phyloP scores from a whole-genome alignment of 2,113 vertebrate genomes.

The Heteronetta atricapilla region DNA sequence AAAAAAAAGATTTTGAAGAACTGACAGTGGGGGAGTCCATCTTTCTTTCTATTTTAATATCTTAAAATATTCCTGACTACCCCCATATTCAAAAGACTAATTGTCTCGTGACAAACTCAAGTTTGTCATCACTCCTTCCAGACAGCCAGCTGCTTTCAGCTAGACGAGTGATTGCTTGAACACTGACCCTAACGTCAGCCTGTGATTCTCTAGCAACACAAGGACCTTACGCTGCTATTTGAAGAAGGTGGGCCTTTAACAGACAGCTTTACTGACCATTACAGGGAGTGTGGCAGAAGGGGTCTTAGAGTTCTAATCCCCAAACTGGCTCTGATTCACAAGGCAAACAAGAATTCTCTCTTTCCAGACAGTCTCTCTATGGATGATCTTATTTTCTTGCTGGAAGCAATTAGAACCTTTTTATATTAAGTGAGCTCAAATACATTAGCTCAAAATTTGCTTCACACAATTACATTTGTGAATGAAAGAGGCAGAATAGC shows the following conservation, averaged over 20 bases:
- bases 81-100: slow-evolving; percentile 4
- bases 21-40: slow-evolving; percentile 43
- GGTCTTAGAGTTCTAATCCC: background rate
- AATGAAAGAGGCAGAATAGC: background rate
- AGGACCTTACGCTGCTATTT: background rate
- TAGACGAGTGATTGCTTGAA: background rate
- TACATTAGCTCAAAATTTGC: background rate
- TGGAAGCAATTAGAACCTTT: background rate
- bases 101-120: slow-evolving; percentile 30
- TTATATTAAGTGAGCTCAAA: background rate
- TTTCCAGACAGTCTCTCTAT: background rate
- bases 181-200: background rate
- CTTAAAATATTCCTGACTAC: slow-evolving; percentile 19
- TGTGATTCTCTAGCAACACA: background rate
- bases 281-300: background rate
- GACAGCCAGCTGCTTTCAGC: slow-evolving; percentile 8
- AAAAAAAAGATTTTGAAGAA: background rate
- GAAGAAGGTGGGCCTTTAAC: background rate
- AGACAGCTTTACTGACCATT: background rate
- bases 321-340: background rate
- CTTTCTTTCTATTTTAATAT: slow-evolving; percentile 28
- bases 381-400: background rate
- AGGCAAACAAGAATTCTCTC: background rate
- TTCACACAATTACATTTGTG: background rate
- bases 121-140: slow-evolving; percentile 48